A percentile compares a stretch with the other conserved stretches of the same genome.
phyloP scores from a whole-genome alignment of 2,888 invertebrate species.

The Dyspetes luteomarginatus region DNA sequence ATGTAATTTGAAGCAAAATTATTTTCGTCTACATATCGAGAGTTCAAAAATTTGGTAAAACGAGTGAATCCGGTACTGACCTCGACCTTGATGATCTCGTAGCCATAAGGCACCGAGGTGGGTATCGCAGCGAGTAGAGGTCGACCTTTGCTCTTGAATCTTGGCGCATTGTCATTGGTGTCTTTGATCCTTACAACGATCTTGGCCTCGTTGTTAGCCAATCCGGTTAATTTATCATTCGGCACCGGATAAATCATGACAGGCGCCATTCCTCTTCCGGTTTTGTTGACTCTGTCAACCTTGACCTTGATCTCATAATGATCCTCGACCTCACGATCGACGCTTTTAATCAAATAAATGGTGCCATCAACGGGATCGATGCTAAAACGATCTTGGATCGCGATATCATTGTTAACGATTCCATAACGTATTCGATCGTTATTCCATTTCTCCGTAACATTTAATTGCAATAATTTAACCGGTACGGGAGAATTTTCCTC shows the following conservation, averaged over 20 bases:
- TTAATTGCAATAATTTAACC: constrained; percentile 89
- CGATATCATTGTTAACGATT: constrained; percentile 86
- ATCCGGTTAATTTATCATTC: constrained; percentile 89
- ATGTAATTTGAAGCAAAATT: not conserved
- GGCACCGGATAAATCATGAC: constrained; percentile 91
- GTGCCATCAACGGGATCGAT: constrained; percentile 92
- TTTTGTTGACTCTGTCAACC: constrained; percentile 85
- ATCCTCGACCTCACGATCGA: constrained; percentile 90
- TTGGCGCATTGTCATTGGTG: constrained; percentile 93
- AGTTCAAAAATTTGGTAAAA: not conserved
- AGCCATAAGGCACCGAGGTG: constrained; percentile 91
- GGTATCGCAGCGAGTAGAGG: constrained; percentile 94
- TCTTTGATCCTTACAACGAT: constrained; percentile 91
- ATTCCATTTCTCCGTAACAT: constrained; percentile 88
- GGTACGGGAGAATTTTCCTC: constrained; percentile 92
- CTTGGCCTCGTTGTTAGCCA: constrained; percentile 90
- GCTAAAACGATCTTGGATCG: constrained; percentile 87
- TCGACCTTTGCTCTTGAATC: constrained; percentile 89
- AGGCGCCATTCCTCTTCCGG: constrained; percentile 87
- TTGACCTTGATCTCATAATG: constrained; percentile 86
- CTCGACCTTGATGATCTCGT: constrained; percentile 90
- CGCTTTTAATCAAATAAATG: constrained; percentile 88
- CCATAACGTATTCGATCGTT: constrained; percentile 87
- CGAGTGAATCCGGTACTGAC: constrained; percentile 81
- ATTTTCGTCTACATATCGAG: not conserved